Evolutionary conservation across 2,888 invertebrate genomes (phyloP).

Genomic region (Linhomoeus sp.): DNA sequence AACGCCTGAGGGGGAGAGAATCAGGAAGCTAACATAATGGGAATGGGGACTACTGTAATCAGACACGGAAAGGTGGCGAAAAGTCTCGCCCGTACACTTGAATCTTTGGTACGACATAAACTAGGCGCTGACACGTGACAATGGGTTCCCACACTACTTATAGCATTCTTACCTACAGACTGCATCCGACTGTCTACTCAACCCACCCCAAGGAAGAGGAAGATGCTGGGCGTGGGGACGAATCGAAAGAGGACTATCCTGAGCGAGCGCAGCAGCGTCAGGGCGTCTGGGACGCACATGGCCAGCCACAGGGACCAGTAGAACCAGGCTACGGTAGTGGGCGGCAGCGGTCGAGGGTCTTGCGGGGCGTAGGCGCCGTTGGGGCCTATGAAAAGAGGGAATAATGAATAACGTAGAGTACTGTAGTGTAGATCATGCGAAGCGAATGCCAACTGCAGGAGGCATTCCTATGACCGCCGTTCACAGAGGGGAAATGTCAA

Average conservation of each 20-base stretch:
- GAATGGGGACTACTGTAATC: too few relatives aligned
- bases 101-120: too few relatives aligned
- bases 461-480: neutral
- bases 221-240: constrained; percentile 3
- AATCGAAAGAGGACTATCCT: constrained; percentile 5
- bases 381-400: neutral
- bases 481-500: neutral
- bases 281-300: constrained; percentile 7
- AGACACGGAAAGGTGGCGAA: too few relatives aligned
- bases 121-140: too few relatives aligned
- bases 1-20: constrained; percentile 35
- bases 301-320: constrained; percentile 8
- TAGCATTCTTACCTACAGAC: neutral
- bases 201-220: constrained; percentile 1
- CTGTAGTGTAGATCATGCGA: too few relatives aligned
- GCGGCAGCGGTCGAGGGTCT: neutral
- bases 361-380: neutral
- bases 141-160: too few relatives aligned
- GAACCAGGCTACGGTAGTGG: constrained; percentile 3
- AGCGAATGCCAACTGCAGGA: neutral
- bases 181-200: neutral
- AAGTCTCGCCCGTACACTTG: too few relatives aligned
- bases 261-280: constrained; percentile 6
- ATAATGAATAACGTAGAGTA: too few relatives aligned
- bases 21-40: neutral